Percentiles rank a stretch among this genome's conserved stretches.
These are phyloP conservation scores for Stigmatopora argus DNA, from an alignment of 2,113 vertebrate species.

Conservation along the genomic window DNA sequence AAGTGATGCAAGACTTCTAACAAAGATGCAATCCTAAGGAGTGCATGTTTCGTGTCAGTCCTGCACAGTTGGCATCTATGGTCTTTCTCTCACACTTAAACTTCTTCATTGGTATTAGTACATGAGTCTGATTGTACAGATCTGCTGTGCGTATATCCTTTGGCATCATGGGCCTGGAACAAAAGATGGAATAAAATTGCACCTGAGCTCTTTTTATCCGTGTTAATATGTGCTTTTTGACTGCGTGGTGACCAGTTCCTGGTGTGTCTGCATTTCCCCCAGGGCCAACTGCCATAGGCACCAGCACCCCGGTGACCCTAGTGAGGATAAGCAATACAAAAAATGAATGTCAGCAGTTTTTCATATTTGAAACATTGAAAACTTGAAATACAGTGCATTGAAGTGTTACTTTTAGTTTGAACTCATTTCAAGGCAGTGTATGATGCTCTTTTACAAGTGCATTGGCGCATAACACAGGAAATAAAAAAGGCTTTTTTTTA, in stretches of 20 bases:
- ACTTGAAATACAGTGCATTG: not conserved
- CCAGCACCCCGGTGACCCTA: too few relatives aligned
- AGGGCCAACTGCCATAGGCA: too few relatives aligned
- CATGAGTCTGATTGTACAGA: not conserved
- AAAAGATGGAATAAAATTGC: slow-evolving; percentile 52
- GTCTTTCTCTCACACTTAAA: slow-evolving; percentile 56
- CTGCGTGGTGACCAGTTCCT: too few relatives aligned
- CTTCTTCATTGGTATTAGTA: slow-evolving; percentile 61
- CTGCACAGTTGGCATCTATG: slow-evolving; percentile 53
- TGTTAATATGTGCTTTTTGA: too few relatives aligned
- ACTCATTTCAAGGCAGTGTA: not conserved
- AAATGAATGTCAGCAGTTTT: too few relatives aligned
- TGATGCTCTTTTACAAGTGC: not conserved
- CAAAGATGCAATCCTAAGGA: slow-evolving; percentile 65
- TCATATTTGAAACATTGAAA: not conserved
- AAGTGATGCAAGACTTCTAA: slow-evolving; percentile 72
- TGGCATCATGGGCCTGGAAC: slow-evolving; percentile 52
- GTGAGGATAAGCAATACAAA: too few relatives aligned
- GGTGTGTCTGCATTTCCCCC: too few relatives aligned
- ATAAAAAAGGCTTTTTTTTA: not conserved
- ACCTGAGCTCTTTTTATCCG: slow-evolving; percentile 37
- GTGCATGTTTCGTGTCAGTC: slow-evolving; percentile 52
- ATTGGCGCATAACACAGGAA: not conserved
- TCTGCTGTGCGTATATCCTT: slow-evolving; percentile 61
- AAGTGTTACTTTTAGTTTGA: not conserved